A percentile compares a stretch with the other conserved stretches of the same genome.
These are phyloP conservation scores for Triplophysa tibetana DNA, from an alignment of 2,113 vertebrate genomes.

Conservation along the genomic window DNA sequence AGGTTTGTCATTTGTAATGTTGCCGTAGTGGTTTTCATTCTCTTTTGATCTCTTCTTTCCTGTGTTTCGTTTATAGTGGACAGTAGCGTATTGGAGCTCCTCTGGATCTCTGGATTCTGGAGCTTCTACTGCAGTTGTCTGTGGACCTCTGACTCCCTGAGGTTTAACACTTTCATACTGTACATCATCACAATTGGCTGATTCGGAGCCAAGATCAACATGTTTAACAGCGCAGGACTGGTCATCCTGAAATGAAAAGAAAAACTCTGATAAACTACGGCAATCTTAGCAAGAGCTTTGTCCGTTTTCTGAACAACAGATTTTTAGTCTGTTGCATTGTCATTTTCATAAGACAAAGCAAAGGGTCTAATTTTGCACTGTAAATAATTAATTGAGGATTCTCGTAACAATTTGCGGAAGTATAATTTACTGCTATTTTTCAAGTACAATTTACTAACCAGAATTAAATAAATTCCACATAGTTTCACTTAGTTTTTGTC, in stretches of 20 bases:
- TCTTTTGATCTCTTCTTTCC: not conserved
- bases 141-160: not conserved
- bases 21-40: not conserved
- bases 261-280: not conserved
- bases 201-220: not conserved
- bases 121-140: too few relatives aligned
- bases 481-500: too few relatives aligned
- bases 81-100: conserved; percentile 5
- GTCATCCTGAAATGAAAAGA: not conserved
- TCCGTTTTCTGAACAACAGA: too few relatives aligned
- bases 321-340: too few relatives aligned
- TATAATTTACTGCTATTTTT: too few relatives aligned
- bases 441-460: too few relatives aligned
- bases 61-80: not conserved
- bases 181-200: not conserved
- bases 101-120: not conserved
- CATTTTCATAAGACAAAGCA: too few relatives aligned
- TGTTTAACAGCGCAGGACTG: not conserved
- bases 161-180: not conserved
- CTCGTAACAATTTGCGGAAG: too few relatives aligned
- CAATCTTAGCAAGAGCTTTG: too few relatives aligned
- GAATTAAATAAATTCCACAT: too few relatives aligned
- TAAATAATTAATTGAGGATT: too few relatives aligned
- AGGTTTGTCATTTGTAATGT: not conserved
- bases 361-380: too few relatives aligned